A percentile compares a stretch with the other conserved stretches of the same genome.
Evolutionary conservation across 2,113 vertebrate genomes (phyloP).

Genomic region (Microcebus tavaratra): DNA sequence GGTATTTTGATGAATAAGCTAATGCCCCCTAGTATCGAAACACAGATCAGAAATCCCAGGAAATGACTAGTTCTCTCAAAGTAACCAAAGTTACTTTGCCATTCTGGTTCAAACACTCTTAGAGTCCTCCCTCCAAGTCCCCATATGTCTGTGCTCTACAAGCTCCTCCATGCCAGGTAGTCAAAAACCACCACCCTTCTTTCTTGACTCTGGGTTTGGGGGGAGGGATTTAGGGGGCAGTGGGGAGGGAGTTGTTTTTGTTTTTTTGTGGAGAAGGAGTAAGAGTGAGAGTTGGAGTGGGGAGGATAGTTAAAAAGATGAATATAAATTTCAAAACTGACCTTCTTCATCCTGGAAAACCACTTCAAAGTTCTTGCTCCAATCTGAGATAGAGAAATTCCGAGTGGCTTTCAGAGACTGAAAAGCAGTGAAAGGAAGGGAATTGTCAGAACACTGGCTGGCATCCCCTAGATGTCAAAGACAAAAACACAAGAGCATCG

Average conservation of each 20-base stretch:
- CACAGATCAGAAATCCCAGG: not conserved
- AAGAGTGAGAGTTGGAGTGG: not conserved
- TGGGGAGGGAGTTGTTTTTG: not conserved
- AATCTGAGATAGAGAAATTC: constrained; percentile 98
- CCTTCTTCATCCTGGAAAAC: constrained; percentile 99
- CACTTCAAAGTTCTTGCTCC: constrained; percentile 99
- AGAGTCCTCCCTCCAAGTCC: not conserved
- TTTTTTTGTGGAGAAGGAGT: not conserved
- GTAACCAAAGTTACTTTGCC: not conserved
- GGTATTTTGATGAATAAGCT: not conserved
- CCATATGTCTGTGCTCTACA: not conserved
- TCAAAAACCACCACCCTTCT: not conserved
- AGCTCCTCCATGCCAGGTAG: not conserved
- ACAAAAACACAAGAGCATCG: not conserved
- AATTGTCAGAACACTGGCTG: constrained; percentile 46
- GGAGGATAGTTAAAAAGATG: not conserved
- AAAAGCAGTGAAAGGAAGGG: constrained; percentile 31
- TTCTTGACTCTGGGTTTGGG: not conserved
- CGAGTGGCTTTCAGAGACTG: constrained; percentile 96
- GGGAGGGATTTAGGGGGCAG: too few relatives aligned
- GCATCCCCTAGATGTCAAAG: not conserved
- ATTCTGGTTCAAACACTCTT: not conserved
- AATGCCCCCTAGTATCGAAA: not conserved
- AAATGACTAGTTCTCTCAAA: not conserved
- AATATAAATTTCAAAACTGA: constrained; percentile 80